Evolutionary conservation across 1,140 invertebrate genomes (phyloP).

Genomic region (Zaprionus africanus): DNA sequence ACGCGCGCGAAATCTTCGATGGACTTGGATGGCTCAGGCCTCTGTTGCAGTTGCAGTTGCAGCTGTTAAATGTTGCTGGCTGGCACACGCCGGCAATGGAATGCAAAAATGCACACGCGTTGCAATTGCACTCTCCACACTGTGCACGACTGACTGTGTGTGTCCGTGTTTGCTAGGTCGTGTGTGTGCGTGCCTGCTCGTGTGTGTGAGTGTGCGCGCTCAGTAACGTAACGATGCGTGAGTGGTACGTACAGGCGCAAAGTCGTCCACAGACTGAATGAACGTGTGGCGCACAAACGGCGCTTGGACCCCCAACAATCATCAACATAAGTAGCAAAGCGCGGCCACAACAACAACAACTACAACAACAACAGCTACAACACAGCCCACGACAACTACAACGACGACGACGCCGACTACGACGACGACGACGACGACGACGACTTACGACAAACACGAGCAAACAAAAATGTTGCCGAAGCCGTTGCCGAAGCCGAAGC

Average conservation of each 20-base stretch:
- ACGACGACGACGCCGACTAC: constrained; percentile 19
- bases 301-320: constrained; percentile 80
- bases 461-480: constrained; percentile 66
- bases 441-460: constrained; percentile 73
- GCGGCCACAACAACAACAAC: constrained; percentile 55
- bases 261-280: constrained; percentile 77
- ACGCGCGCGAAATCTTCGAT: constrained; percentile 52
- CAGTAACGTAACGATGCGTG: constrained; percentile 48
- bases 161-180: not conserved
- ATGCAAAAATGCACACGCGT: constrained; percentile 53
- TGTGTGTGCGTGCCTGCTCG: constrained; percentile 18
- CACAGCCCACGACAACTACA: constrained; percentile 44
- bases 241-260: constrained; percentile 79
- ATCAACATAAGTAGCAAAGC: constrained; percentile 77
- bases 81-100: constrained; percentile 69
- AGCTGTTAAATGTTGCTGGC: constrained; percentile 46
- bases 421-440: constrained; percentile 41
- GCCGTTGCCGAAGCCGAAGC: constrained; percentile 54
- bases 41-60: constrained; percentile 33
- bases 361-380: not conserved
- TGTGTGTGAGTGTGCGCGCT: constrained; percentile 41
- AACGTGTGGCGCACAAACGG: constrained; percentile 80
- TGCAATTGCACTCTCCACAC: constrained; percentile 10
- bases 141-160: constrained; percentile 3
- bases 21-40: constrained; percentile 17